Percentiles rank a stretch among this genome's conserved stretches.
Evolutionary conservation across 2,113 vertebrate species (phyloP).

Genomic region (Ailurus styani): DNA sequence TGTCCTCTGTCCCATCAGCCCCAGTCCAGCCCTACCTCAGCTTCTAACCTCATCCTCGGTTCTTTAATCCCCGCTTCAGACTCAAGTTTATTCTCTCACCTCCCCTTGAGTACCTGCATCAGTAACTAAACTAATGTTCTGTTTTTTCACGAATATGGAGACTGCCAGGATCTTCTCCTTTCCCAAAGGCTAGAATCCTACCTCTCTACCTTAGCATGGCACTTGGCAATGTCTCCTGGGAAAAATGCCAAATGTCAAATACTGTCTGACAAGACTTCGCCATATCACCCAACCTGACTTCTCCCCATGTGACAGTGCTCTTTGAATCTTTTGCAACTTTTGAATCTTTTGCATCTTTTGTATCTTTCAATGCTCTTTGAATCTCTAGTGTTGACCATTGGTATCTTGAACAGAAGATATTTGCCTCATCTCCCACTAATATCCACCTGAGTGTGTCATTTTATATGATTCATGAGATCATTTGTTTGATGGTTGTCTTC

Average conservation of each 20-base stretch:
- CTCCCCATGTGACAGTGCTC: not conserved
- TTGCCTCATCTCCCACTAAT: not conserved
- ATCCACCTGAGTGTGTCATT: not conserved
- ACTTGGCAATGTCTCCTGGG: not conserved
- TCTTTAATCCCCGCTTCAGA: not conserved
- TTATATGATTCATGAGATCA: not conserved
- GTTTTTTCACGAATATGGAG: not conserved
- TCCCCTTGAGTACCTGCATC: not conserved
- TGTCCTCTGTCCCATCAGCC: not conserved
- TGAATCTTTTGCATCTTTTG: too few relatives aligned
- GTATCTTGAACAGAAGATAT: not conserved
- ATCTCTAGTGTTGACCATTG: not conserved
- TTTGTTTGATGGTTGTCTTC: not conserved
- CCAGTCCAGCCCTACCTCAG: not conserved
- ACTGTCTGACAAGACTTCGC: not conserved
- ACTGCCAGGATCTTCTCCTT: not conserved
- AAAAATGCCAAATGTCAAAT: not conserved
- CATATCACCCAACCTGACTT: not conserved
- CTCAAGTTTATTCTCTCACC: not conserved
- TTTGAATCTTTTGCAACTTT: too few relatives aligned
- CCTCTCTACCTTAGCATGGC: not conserved
- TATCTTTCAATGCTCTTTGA: not conserved
- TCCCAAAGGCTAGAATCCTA: not conserved
- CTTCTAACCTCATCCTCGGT: not conserved
- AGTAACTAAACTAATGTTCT: not conserved